Evolutionary conservation across 1,140 invertebrate species (phyloP).

Genomic region (Odontomachus brunneus): DNA sequence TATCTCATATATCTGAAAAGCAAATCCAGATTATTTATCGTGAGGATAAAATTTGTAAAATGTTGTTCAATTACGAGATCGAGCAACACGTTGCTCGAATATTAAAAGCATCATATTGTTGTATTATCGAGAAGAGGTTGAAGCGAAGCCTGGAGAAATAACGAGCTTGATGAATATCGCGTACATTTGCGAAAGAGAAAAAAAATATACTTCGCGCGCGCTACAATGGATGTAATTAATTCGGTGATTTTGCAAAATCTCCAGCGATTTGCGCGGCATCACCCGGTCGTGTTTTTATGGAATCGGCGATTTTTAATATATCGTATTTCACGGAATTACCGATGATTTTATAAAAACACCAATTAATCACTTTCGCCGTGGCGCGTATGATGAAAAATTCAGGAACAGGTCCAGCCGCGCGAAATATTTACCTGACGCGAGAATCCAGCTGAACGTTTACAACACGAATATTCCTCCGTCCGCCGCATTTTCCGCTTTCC

Average conservation of each 20-base stretch:
- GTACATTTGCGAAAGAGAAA: conserved; percentile 1
- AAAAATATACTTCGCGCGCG: background rate
- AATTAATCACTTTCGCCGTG: too few species aligned
- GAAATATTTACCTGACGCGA: conserved; percentile 4
- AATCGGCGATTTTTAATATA: too few species aligned
- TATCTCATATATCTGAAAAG: too few species aligned
- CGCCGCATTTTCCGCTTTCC: background rate
- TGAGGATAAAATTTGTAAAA: background rate
- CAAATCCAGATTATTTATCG: background rate
- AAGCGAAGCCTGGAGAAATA: background rate
- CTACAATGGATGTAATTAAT: too few species aligned
- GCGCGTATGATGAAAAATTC: background rate
- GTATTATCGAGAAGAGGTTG: conserved; percentile 4
- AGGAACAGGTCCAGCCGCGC: background rate
- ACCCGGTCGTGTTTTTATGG: too few species aligned
- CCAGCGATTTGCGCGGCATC: too few species aligned
- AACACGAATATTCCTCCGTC: background rate
- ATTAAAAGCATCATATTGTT: background rate
- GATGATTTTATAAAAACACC: too few species aligned
- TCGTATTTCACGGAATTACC: too few species aligned
- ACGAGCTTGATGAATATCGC: conserved; percentile 9
- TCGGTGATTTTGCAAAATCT: too few species aligned
- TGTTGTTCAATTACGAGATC: background rate
- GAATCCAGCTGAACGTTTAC: conserved; percentile 26
- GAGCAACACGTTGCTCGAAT: background rate